Evolutionary conservation across 2,797 vertebrate genomes (phyloP).

Genomic region (Sebastes cheni): DNA sequence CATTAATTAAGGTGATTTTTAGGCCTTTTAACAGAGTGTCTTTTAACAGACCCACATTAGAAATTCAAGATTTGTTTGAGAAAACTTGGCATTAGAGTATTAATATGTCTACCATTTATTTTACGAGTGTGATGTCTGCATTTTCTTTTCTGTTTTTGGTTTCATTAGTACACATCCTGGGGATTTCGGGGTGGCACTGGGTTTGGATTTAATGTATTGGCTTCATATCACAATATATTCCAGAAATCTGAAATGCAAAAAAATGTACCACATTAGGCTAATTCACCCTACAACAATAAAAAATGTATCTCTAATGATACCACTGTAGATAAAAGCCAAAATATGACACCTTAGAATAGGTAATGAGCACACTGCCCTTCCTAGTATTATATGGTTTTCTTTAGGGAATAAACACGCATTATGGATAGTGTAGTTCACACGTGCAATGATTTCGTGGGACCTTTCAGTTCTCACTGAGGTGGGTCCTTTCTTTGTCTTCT

Average conservation of each 20-base stretch:
- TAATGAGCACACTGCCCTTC: neutral
- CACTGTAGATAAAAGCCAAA: neutral
- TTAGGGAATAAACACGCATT: slow-evolving; percentile 41
- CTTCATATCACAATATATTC: no score
- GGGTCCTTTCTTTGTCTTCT: slow-evolving; percentile 43
- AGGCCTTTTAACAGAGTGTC: no score
- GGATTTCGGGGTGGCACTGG: no score
- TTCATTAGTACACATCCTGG: no score
- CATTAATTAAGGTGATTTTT: no score
- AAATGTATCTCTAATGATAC: neutral
- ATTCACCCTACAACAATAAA: neutral
- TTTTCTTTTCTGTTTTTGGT: no score
- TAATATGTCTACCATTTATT: no score
- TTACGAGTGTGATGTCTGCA: no score
- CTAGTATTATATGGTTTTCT: neutral
- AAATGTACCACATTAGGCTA: neutral
- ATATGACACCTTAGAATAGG: neutral
- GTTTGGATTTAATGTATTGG: no score
- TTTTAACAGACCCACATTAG: no score
- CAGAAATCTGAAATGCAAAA: neutral
- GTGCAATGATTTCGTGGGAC: slow-evolving; percentile 20
- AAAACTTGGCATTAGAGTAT: no score
- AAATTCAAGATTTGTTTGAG: no score
- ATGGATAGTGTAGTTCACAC: slow-evolving; percentile 63
- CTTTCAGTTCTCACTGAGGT: neutral